Conservation (phyloP, 2,113 vertebrate species). For the Sapajus apella region DNA sequence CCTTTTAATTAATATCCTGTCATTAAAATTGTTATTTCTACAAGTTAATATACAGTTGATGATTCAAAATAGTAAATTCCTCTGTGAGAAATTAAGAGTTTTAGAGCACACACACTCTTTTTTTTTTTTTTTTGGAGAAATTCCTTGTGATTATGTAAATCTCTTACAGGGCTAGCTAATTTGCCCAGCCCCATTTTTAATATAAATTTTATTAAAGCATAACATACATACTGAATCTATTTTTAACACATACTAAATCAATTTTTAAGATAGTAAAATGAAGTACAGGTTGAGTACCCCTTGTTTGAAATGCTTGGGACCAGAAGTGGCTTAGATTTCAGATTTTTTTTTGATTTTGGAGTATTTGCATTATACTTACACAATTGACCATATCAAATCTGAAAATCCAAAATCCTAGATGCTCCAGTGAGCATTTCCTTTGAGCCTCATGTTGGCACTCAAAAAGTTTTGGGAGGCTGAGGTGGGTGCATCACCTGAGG, state of each 20-base stretch:
- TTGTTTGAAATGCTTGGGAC: not conserved
- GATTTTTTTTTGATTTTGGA: not conserved
- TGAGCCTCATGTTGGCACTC: not conserved
- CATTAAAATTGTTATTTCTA: conserved; percentile 3
- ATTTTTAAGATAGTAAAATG: conserved; percentile 27
- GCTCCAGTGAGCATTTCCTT: not conserved
- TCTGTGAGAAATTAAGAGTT: conserved; percentile 33
- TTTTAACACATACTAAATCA: not conserved
- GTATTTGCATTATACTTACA: not conserved
- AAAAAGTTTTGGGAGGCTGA: not conserved
- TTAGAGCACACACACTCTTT: not conserved
- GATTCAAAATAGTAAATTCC: conserved; percentile 40
- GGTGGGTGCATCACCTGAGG: too few species aligned
- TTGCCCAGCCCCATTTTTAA: not conserved
- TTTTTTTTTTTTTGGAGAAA: not conserved
- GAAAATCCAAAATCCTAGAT: not conserved
- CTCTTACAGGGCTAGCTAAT: conserved; percentile 4
- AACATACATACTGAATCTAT: conserved; percentile 2
- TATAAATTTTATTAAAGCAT: conserved; percentile 49
- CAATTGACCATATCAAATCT: not conserved
- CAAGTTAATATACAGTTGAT: conserved; percentile 18
- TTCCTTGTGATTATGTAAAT: conserved; percentile 5
- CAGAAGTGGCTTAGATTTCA: not conserved
- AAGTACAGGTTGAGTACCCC: not conserved
- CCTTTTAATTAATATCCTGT: not conserved